Evolutionary conservation across 2,797 vertebrate species (phyloP).

Genomic region (Propithecus deckenii): DNA sequence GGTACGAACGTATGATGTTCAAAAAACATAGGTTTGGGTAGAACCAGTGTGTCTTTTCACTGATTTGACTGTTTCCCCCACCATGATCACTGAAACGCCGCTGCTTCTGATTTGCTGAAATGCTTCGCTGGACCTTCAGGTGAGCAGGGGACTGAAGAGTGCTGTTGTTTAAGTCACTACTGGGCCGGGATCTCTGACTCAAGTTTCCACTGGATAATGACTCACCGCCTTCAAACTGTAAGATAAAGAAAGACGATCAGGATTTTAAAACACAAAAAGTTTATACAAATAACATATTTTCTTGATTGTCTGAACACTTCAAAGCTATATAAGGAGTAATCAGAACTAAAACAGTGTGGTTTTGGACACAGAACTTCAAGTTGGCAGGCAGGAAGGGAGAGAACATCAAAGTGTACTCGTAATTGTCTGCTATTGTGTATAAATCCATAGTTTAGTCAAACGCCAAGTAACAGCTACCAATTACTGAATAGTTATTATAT

Average conservation of each 20-base stretch:
- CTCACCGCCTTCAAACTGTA: conserved; percentile 96
- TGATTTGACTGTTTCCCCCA: conserved; percentile 87
- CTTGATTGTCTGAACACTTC: background rate
- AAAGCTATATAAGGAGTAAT: background rate
- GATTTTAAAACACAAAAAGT: background rate
- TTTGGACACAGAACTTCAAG: background rate
- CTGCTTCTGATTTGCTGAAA: conserved; percentile 96
- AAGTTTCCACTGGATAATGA: conserved; percentile 92
- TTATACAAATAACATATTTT: background rate
- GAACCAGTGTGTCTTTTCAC: conserved; percentile 71
- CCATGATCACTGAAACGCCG: conserved; percentile 92
- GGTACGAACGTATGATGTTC: conserved; percentile 70
- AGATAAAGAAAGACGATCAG: conserved; percentile 7
- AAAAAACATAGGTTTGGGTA: conserved; percentile 43
- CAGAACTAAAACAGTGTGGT: background rate
- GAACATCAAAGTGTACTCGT: fast-evolving
- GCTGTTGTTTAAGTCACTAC: conserved; percentile 98
- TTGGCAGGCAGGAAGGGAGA: background rate
- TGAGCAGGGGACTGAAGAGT: conserved; percentile 96
- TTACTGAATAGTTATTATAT: too few species aligned
- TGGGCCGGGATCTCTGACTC: conserved; percentile 94
- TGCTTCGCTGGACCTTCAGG: conserved; percentile 97
- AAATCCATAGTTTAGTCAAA: background rate
- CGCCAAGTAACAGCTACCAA: background rate
- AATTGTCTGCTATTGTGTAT: background rate